These are phyloP conservation scores for Eucriotettix oculatus DNA, from an alignment of 2,888 invertebrate genomes.

Conservation along the genomic window DNA sequence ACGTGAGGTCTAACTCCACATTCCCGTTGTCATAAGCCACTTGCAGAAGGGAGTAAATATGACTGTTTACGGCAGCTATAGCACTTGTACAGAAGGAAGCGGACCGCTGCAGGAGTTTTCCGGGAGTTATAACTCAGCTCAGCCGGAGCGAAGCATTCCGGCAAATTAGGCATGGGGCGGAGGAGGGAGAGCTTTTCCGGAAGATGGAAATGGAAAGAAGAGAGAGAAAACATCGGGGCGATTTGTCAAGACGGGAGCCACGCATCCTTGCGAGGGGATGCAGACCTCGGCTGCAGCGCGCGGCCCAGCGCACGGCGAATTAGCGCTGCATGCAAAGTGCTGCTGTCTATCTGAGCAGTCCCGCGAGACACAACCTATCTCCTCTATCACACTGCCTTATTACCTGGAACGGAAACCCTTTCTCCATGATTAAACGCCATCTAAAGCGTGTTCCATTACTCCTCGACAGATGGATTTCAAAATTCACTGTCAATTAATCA, in stretches of 20 bases:
- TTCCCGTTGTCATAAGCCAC: neutral
- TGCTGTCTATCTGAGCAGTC: too few relatives aligned
- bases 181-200: constrained; percentile 8
- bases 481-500: too few relatives aligned
- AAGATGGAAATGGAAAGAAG: constrained; percentile 1
- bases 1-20: too few relatives aligned
- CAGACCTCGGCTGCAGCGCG: neutral
- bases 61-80: neutral
- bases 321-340: too few relatives aligned
- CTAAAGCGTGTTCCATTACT: too few relatives aligned
- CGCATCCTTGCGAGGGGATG: neutral
- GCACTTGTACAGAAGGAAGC: neutral
- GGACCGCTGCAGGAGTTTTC: constrained; percentile 1
- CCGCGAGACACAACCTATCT: too few relatives aligned
- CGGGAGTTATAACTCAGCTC: constrained; percentile 5
- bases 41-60: neutral
- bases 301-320: too few relatives aligned
- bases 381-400: too few relatives aligned
- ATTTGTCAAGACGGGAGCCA: constrained; percentile 9
- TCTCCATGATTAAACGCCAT: too few relatives aligned
- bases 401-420: too few relatives aligned
- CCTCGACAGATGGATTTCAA: too few relatives aligned
- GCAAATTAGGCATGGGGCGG: constrained; percentile 14
- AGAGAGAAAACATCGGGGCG: constrained; percentile 10
- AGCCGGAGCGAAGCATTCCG: constrained; percentile 12